phyloP scores from a whole-genome alignment of 2,113 vertebrate genomes.

The Leucoraja erinaceus region DNA sequence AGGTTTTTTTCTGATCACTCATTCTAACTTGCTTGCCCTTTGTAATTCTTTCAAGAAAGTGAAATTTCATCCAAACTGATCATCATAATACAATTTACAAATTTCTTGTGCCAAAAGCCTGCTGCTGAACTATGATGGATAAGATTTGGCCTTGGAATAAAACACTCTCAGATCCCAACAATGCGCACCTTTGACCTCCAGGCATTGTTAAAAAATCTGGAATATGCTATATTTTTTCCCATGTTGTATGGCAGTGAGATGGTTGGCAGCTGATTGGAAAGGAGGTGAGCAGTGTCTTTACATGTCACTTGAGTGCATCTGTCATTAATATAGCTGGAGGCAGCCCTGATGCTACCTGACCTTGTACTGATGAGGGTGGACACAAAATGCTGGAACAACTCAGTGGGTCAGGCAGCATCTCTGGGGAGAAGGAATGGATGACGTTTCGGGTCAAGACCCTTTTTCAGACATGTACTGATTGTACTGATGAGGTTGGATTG shows the following conservation, averaged over 20 bases:
- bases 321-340: neutral
- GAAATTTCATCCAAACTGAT: neutral
- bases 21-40: neutral
- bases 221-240: neutral
- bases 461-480: neutral
- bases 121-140: neutral
- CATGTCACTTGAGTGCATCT: neutral
- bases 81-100: neutral
- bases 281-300: no score
- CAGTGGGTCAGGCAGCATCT: no score
- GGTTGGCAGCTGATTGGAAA: no score
- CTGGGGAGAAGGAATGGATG: no score
- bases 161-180: neutral
- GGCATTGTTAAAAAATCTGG: neutral
- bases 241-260: neutral
- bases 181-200: neutral
- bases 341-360: neutral
- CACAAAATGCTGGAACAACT: no score
- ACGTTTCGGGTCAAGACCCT: no score
- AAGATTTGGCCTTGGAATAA: neutral
- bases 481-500: neutral
- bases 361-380: neutral
- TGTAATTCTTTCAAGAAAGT: neutral
- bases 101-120: neutral
- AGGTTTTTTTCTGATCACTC: neutral